Evolutionary conservation across 92 coral and sea anemone genomes (phyloP).

Genomic region (Chrysogorgia sp.): DNA sequence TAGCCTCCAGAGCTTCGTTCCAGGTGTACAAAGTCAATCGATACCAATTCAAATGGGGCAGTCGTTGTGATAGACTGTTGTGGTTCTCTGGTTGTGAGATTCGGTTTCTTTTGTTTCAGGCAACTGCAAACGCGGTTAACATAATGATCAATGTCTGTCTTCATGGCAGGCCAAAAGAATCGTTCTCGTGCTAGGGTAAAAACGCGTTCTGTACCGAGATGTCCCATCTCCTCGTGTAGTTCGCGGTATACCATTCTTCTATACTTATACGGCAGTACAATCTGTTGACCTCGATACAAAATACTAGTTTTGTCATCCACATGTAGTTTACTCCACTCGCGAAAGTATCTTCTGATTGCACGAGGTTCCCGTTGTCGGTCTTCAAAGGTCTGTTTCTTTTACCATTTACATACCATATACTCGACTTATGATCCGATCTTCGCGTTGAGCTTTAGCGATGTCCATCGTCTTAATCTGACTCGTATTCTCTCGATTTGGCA

Average conservation of each 20-base stretch:
- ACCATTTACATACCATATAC: neutral
- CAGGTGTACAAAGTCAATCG: slow-evolving; percentile 11
- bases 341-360: slow-evolving; percentile 6
- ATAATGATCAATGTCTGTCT: slow-evolving; percentile 31
- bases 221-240: slow-evolving; percentile 24
- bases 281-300: neutral
- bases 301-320: neutral
- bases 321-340: slow-evolving; percentile 2
- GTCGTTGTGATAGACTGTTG: neutral
- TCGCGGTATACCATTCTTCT: slow-evolving; percentile 12
- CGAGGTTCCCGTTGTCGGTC: neutral
- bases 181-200: slow-evolving; percentile 22
- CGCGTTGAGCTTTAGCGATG: neutral
- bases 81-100: slow-evolving; percentile 3
- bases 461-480: neutral
- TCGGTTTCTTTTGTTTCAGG: slow-evolving; percentile 15
- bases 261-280: slow-evolving; percentile 1
- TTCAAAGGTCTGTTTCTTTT: neutral
- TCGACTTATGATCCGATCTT: slow-evolving; percentile 12
- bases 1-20: slow-evolving; percentile 23
- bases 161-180: slow-evolving; percentile 31
- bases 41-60: neutral
- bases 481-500: slow-evolving; percentile 9
- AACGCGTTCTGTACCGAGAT: slow-evolving; percentile 22
- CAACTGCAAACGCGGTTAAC: slow-evolving; percentile 25